Conservation (phyloP, 2,797 vertebrate genomes). For the Coranthus polyacanthus region DNA sequence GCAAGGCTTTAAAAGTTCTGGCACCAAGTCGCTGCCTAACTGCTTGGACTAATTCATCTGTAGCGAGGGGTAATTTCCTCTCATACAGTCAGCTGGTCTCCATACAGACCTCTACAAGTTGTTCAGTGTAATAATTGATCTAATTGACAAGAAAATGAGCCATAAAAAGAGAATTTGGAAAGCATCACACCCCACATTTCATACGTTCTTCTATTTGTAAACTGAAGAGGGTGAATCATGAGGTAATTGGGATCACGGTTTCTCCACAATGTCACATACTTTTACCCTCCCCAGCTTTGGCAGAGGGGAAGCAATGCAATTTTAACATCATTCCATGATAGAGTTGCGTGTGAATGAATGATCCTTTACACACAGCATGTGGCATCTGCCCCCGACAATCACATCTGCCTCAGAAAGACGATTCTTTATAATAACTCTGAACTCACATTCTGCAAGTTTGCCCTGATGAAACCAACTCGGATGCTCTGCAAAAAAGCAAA, state of each 20-base stretch:
- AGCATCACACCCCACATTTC: constrained; percentile 37
- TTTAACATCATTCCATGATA: constrained; percentile 71
- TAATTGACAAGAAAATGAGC: constrained; percentile 62
- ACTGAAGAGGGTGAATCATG: constrained; percentile 29
- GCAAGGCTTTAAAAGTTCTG: constrained; percentile 72
- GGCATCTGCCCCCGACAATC: constrained; percentile 74
- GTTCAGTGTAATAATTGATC: constrained; percentile 51
- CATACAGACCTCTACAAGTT: constrained; percentile 59
- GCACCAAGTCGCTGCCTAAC: constrained; percentile 63
- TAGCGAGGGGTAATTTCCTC: constrained; percentile 76
- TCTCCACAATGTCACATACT: constrained; percentile 49
- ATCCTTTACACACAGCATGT: constrained; percentile 78
- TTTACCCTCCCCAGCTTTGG: constrained; percentile 60
- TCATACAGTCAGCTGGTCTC: constrained; percentile 72
- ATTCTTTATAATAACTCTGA: constrained; percentile 56
- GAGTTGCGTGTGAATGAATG: constrained; percentile 74
- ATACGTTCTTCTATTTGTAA: constrained; percentile 44
- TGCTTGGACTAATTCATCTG: constrained; percentile 73
- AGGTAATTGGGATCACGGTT: constrained; percentile 44
- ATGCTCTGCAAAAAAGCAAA: constrained; percentile 41
- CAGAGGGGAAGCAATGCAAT: constrained; percentile 62
- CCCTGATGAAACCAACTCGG: constrained; percentile 52
- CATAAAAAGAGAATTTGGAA: constrained; percentile 50
- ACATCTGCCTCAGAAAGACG: constrained; percentile 68
- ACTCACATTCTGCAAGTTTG: constrained; percentile 55